Conservation (phyloP, 2,113 vertebrate genomes). For the Bettongia penicillata region DNA sequence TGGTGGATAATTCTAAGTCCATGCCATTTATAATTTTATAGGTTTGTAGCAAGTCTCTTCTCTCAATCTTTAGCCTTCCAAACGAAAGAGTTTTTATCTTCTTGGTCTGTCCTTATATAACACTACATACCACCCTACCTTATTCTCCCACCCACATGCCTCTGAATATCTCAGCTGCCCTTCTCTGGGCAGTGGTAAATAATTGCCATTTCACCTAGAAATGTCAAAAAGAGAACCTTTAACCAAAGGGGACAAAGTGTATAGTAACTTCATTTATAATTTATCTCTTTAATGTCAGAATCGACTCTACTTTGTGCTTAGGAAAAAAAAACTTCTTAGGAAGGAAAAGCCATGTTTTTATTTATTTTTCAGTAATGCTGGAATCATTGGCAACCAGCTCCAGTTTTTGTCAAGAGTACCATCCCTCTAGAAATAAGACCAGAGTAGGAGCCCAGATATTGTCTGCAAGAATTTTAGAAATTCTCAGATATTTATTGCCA, state of each 20-base stretch:
- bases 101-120: neutral
- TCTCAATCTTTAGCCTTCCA: neutral
- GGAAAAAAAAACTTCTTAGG: neutral
- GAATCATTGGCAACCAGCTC: neutral
- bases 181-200: neutral
- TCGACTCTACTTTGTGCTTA: neutral
- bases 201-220: neutral
- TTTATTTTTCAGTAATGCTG: neutral
- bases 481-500: neutral
- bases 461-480: neutral
- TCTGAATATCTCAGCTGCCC: neutral
- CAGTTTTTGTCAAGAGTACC: neutral
- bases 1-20: neutral
- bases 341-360: neutral
- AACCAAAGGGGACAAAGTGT: neutral
- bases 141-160: neutral
- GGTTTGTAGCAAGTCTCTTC: neutral
- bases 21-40: neutral
- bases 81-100: neutral
- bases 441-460: neutral
- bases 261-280: neutral
- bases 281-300: neutral
- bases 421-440: neutral
- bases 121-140: neutral
- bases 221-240: neutral